These are phyloP conservation scores for Prinia subflava DNA, from an alignment of 2,113 vertebrate genomes.

Conservation along the genomic window DNA sequence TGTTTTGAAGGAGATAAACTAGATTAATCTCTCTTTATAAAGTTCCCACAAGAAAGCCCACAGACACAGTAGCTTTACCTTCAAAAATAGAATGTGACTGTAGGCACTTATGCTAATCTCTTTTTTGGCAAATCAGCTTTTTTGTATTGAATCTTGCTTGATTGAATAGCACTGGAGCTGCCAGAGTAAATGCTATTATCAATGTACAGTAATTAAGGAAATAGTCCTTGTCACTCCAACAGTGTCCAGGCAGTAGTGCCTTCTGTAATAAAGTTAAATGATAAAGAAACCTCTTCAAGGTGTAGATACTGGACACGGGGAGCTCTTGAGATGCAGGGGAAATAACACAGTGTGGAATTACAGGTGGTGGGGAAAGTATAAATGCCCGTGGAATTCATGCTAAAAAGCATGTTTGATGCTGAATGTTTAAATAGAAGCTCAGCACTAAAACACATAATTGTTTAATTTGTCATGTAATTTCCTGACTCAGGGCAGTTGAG, in stretches of 20 bases:
- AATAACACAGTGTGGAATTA: neutral
- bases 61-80: constrained; percentile 70
- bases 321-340: neutral
- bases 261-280: constrained; percentile 71
- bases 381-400: neutral
- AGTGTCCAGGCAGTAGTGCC: constrained; percentile 62
- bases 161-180: constrained; percentile 71
- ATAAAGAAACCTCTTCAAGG: constrained; percentile 67
- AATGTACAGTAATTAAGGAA: constrained; percentile 76
- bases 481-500: constrained; percentile 51
- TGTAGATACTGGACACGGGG: neutral
- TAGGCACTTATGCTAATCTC: constrained; percentile 72
- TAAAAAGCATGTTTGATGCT: neutral
- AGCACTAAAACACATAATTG: constrained; percentile 42
- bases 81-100: constrained; percentile 74
- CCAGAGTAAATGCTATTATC: constrained; percentile 76
- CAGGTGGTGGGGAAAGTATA: neutral
- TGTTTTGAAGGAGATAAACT: constrained; percentile 55
- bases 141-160: constrained; percentile 74
- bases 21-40: constrained; percentile 64
- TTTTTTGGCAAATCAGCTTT: constrained; percentile 75
- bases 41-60: constrained; percentile 59
- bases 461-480: constrained; percentile 63
- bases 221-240: constrained; percentile 72
- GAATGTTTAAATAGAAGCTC: neutral